Percentiles rank a stretch among this genome's conserved stretches.
Conservation (phyloP, 2,113 vertebrate genomes). For the Nycticryphes semicollaris region DNA sequence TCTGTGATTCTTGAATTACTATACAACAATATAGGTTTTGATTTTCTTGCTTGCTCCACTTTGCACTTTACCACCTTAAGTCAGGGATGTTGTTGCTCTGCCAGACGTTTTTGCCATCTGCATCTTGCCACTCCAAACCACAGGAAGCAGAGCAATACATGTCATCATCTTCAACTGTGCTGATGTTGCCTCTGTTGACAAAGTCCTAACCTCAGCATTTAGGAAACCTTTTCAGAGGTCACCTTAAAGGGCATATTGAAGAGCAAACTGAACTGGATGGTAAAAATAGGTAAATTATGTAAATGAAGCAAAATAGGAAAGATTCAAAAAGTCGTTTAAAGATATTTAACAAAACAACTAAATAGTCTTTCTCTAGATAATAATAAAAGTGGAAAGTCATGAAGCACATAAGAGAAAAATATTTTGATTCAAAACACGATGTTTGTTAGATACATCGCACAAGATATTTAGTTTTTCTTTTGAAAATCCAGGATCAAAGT, state of each 20-base stretch:
- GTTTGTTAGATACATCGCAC: not conserved
- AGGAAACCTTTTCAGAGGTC: conserved; percentile 19
- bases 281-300: not conserved
- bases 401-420: not conserved
- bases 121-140: not conserved
- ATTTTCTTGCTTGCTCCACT: not conserved
- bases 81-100: not conserved
- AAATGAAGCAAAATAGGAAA: conserved; percentile 15
- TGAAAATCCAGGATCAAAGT: not conserved
- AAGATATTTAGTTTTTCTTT: conserved; percentile 1
- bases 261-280: not conserved
- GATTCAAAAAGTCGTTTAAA: not conserved
- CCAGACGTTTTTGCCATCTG: not conserved
- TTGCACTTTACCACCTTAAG: not conserved
- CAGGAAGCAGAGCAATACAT: not conserved
- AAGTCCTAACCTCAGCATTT: conserved; percentile 37
- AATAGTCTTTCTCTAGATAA: not conserved
- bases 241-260: not conserved
- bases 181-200: not conserved
- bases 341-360: not conserved
- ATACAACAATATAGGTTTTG: not conserved
- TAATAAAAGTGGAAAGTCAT: not conserved
- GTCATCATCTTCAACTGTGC: not conserved
- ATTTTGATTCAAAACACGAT: conserved; percentile 7
- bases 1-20: not conserved